These are phyloP conservation scores for Glaucidium brasilianum DNA, from an alignment of 2,113 vertebrate genomes.

Conservation along the genomic window DNA sequence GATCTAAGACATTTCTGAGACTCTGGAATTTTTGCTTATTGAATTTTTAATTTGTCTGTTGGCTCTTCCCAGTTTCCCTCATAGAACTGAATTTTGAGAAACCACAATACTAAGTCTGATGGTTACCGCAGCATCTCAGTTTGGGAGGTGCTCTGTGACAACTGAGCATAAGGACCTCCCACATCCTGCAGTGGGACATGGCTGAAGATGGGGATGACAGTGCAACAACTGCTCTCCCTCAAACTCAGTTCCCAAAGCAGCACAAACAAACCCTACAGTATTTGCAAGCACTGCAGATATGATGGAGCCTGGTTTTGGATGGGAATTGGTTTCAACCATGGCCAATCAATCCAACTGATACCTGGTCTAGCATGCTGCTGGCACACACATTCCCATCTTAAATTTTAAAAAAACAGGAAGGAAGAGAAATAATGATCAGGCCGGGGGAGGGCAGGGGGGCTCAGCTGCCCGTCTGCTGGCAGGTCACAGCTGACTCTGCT, in stretches of 20 bases:
- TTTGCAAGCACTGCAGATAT: not conserved
- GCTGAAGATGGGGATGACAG: not conserved
- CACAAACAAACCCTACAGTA: not conserved
- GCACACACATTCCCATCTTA: not conserved
- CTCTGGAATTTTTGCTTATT: not conserved
- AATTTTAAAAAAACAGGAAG: not conserved
- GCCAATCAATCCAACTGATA: not conserved
- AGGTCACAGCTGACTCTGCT: not conserved
- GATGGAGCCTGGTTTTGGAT: not conserved
- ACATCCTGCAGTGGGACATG: rapidly evolving
- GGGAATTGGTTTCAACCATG: rapidly evolving
- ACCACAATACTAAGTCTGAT: not conserved
- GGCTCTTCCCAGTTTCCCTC: not conserved
- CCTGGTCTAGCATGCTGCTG: not conserved
- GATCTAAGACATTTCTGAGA: not conserved
- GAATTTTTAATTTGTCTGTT: not conserved
- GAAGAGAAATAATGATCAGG: not conserved
- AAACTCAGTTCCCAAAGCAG: not conserved
- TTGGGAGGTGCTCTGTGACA: not conserved
- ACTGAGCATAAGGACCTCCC: not conserved
- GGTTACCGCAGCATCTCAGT: not conserved
- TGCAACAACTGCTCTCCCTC: not conserved
- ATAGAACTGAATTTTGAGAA: not conserved
- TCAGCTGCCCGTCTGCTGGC: not conserved
- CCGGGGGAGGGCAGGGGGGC: no score